phyloP scores from a whole-genome alignment of 2,797 vertebrate species.

The Alectoris magna region DNA sequence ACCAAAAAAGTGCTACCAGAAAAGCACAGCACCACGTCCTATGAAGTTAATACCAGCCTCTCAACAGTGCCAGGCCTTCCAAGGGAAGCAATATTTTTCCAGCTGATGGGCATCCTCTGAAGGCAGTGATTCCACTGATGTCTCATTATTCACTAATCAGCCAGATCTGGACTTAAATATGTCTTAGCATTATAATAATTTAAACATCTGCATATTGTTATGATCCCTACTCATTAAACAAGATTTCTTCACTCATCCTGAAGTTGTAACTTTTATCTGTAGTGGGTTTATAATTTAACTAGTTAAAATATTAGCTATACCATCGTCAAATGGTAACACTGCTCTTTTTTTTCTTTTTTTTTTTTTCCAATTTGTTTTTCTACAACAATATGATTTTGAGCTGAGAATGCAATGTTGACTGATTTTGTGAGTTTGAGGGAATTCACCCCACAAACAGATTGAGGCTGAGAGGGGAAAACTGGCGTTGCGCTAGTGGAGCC shows the following conservation, averaged over 20 bases:
- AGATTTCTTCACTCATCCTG: not conserved
- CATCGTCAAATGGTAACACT: not conserved
- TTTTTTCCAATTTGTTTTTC: not conserved
- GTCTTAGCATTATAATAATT: not conserved
- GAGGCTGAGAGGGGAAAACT: not conserved
- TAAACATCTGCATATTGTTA: not conserved
- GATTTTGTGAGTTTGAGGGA: not conserved
- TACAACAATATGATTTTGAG: not conserved
- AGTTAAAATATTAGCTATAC: not conserved
- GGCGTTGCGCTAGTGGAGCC: not conserved
- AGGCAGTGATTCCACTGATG: not conserved
- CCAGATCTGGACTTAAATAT: not conserved
- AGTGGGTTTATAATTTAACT: not conserved
- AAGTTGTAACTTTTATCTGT: not conserved
- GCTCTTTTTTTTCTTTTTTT: not conserved
- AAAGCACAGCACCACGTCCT: not conserved
- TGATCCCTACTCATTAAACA: not conserved
- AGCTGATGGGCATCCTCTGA: not conserved
- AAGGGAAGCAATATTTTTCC: not conserved
- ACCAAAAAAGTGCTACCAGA: not conserved
- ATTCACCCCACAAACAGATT: not conserved
- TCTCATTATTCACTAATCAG: not conserved
- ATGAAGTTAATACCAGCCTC: not conserved
- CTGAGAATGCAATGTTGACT: not conserved
- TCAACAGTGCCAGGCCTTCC: not conserved